A percentile compares a stretch with the other conserved stretches of the same genome.
Evolutionary conservation across 2,888 invertebrate genomes (phyloP).

Genomic region (Stenchaetothrips biformis): DNA sequence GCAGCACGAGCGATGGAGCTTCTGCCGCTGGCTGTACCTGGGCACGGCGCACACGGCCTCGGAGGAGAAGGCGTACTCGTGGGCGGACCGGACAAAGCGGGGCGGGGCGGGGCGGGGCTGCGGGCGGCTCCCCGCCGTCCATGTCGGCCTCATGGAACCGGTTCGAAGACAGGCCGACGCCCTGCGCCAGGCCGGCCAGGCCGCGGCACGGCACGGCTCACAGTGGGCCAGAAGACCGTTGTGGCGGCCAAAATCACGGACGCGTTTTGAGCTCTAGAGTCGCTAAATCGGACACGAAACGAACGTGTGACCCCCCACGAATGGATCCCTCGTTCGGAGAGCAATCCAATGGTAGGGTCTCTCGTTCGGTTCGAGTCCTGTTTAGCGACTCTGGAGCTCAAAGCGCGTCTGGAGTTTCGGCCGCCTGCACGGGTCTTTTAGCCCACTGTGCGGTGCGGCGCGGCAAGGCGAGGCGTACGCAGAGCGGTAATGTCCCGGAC

Average conservation of each 20-base stretch:
- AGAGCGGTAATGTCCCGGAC: neutral
- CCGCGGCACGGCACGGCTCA: neutral
- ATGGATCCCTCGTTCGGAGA: too few species aligned
- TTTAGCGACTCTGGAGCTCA: too few species aligned
- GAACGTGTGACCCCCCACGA: too few species aligned
- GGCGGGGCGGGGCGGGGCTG: neutral
- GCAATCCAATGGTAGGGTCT: too few species aligned
- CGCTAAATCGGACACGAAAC: too few species aligned
- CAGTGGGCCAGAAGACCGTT: too few species aligned
- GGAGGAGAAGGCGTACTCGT: neutral
- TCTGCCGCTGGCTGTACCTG: neutral
- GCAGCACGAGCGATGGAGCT: too few species aligned
- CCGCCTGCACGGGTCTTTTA: too few species aligned
- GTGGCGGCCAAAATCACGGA: too few species aligned
- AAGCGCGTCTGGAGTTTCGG: too few species aligned
- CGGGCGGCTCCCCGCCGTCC: neutral
- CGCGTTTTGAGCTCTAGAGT: too few species aligned
- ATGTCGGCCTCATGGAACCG: neutral
- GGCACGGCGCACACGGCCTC: neutral
- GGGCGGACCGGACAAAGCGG: neutral
- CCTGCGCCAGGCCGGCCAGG: neutral
- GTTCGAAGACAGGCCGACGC: neutral
- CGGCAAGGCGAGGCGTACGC: neutral
- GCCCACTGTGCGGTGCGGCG: neutral
- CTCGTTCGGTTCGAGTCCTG: too few species aligned